Evolutionary conservation across 2,797 vertebrate species (phyloP), one percentile per base, ranked within the genome.

Genomic region (Muscicapa striata): DNA sequence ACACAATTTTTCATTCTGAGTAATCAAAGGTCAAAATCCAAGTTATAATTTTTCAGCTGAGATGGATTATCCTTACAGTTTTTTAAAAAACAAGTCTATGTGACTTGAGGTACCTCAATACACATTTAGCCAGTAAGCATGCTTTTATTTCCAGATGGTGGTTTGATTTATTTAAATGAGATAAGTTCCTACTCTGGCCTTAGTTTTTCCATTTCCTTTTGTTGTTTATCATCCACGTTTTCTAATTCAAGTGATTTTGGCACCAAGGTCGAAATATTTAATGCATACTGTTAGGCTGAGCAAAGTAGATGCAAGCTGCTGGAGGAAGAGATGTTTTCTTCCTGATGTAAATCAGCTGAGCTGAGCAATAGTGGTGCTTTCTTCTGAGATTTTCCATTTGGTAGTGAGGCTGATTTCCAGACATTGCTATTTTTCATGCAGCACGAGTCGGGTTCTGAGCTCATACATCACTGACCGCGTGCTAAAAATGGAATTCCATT

Each of bases 401-500:
- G 84, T 49, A 68, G 61, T 3, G 3, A 75, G 85, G 81, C 91
- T 95, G 81, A 93, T 93, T 95, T 94, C 52, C 78, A 96, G 68
- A 78, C 91, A 70, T 89, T 89, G 68, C 57, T 77, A 41, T 89
- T 95, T 91, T 90, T 94, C 94, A 94, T 5, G 30, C 87, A 77
- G 68, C 23, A 11, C 49, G 92, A 89, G 75, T 70, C 77, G 59
- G 45, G 57, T 87, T 87, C 68, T 90, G 81, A 92, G 78, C 84
- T 92, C 89, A 83, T 96, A 87, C 81, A 93, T 92, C 96, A 92
- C 89, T 93, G 93, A 63, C 84, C 32, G 13, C 75, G 19, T 36
- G 67, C 75, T 91, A 87, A 95, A 92, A 96, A 85, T 92, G 84
- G 94, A 93, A 94, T 95, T 88, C 76, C 76, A 94, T 94, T 95